These are phyloP conservation scores for Pemphigus obesinymphae DNA, from an alignment of 1,140 invertebrate genomes.

Conservation along the genomic window DNA sequence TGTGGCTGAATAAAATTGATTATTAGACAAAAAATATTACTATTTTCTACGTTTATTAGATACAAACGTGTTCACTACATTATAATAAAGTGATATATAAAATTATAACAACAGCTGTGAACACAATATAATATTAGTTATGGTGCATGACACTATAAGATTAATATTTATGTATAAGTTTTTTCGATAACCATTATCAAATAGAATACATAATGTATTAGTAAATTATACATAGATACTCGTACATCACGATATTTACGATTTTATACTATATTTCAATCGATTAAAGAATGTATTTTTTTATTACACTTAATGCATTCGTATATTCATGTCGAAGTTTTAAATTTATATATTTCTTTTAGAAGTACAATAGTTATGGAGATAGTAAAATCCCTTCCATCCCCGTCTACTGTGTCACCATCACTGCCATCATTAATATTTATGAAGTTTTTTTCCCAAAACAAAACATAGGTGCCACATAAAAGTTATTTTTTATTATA, in stretches of 20 bases:
- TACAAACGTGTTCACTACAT: not conserved
- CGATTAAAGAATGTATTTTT: not conserved
- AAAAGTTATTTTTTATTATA: not conserved
- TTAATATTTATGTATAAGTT: not conserved
- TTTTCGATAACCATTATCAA: not conserved
- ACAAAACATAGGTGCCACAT: not conserved
- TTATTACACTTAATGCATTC: not conserved
- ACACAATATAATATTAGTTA: slow-evolving; percentile 5
- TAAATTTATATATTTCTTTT: not conserved
- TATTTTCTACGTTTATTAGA: not conserved
- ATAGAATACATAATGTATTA: not conserved
- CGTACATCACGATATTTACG: not conserved
- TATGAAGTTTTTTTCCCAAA: not conserved
- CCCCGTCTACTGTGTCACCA: too few relatives aligned
- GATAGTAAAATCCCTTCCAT: not conserved
- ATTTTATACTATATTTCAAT: not conserved
- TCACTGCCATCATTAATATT: not conserved
- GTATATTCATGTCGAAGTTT: not conserved
- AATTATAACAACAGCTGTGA: not conserved
- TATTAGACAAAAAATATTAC: not conserved
- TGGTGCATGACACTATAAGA: not conserved
- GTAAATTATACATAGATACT: too few relatives aligned
- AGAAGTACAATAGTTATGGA: not conserved
- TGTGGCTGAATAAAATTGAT: not conserved
- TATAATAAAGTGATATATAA: not conserved